These are phyloP conservation scores for Passerculus sandwichensis DNA, from an alignment of 2,797 vertebrate species.

Conservation along the genomic window DNA sequence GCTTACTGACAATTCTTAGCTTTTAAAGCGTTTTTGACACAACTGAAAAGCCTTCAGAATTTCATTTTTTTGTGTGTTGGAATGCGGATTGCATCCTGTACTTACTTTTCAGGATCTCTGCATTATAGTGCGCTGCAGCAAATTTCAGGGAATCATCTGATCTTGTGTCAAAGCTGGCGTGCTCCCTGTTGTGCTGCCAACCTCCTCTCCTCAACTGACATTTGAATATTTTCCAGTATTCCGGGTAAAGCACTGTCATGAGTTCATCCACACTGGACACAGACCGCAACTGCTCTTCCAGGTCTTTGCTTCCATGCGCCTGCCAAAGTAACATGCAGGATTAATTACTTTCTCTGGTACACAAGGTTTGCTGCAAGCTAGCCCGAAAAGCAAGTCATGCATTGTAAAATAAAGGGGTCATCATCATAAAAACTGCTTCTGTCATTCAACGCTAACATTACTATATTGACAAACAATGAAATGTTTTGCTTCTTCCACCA, in stretches of 20 bases:
- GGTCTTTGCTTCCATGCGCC: constrained; percentile 83
- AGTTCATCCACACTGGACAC: constrained; percentile 95
- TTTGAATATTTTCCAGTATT: constrained; percentile 92
- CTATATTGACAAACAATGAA: background rate
- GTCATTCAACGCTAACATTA: background rate
- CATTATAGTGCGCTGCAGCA: constrained; percentile 90
- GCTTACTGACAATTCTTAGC: background rate
- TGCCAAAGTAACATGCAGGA: constrained; percentile 71
- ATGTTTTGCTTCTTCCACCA: background rate
- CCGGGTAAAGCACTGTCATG: constrained; percentile 93
- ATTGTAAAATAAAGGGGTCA: background rate
- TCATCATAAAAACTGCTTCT: background rate
- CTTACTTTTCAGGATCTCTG: constrained; percentile 95
- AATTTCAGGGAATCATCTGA: constrained; percentile 83
- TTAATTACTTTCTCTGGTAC: constrained; percentile 7
- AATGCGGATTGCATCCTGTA: background rate
- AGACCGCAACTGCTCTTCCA: constrained; percentile 91
- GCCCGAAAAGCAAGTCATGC: background rate
- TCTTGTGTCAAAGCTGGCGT: constrained; percentile 69
- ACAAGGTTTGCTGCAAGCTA: constrained; percentile 8
- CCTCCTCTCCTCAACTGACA: constrained; percentile 87
- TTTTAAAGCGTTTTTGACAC: background rate
- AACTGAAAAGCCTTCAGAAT: background rate
- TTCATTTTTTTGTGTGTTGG: background rate
- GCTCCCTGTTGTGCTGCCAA: constrained; percentile 75